phyloP scores from a whole-genome alignment of 64 coral and sea anemone genomes.

The Acropora yongei region DNA sequence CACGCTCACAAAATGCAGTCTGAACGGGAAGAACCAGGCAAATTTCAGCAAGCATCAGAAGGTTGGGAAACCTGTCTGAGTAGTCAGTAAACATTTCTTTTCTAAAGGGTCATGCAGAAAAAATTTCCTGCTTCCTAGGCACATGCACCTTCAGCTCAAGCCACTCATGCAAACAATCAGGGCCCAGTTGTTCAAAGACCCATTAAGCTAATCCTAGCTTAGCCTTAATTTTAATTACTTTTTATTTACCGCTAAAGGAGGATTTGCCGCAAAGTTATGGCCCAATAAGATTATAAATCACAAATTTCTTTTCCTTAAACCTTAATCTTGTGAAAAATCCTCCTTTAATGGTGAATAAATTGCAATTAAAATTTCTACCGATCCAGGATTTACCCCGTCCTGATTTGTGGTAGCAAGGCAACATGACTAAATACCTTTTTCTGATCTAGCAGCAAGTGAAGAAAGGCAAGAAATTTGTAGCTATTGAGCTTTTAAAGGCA shows the following conservation, averaged over 20 bases:
- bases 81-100: constrained; percentile 38
- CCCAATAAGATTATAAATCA: too few species aligned
- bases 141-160: constrained; percentile 43
- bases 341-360: too few species aligned
- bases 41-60: constrained; percentile 49
- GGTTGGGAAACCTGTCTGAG: constrained; percentile 52
- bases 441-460: constrained; percentile 24
- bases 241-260: too few species aligned
- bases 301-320: too few species aligned
- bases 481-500: constrained; percentile 51
- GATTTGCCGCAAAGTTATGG: too few species aligned
- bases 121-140: background rate
- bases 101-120: constrained; percentile 29
- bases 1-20: constrained; percentile 56
- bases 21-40: constrained; percentile 53
- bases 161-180: constrained; percentile 60
- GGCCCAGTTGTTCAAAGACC: too few species aligned
- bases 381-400: constrained; percentile 17
- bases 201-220: too few species aligned
- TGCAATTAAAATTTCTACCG: too few species aligned
- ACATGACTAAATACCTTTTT: constrained; percentile 58
- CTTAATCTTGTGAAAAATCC: too few species aligned
- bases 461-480: constrained; percentile 45
- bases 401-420: constrained; percentile 55
- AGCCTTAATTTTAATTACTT: too few species aligned